Evolutionary conservation across 2,113 vertebrate genomes (phyloP).

Genomic region (Hemiscyllium ocellatum): DNA sequence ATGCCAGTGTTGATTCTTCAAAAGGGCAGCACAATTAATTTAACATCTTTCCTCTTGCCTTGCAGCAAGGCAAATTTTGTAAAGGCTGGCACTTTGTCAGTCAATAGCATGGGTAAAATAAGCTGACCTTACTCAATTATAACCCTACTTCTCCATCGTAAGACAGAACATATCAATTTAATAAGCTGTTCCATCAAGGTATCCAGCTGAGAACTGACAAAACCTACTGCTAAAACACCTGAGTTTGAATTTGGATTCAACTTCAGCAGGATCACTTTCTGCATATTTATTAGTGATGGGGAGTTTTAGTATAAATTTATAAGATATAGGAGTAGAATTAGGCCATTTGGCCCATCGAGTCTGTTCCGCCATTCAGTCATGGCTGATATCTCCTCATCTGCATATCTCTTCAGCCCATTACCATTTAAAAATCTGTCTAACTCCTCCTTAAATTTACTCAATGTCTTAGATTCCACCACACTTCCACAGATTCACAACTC

Average conservation of each 20-base stretch:
- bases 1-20: neutral
- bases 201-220: neutral
- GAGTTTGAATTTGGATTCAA: neutral
- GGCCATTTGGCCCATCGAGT: too few relatives aligned
- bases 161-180: neutral
- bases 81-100: neutral
- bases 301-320: neutral
- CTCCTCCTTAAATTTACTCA: too few relatives aligned
- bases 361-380: too few relatives aligned
- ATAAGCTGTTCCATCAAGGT: neutral
- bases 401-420: too few relatives aligned
- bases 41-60: neutral
- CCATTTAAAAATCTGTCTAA: too few relatives aligned
- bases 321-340: too few relatives aligned
- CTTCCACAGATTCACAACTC: too few relatives aligned
- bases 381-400: too few relatives aligned
- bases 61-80: neutral
- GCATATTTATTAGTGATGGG: neutral
- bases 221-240: neutral
- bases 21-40: neutral
- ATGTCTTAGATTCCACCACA: too few relatives aligned
- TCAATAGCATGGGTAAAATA: neutral
- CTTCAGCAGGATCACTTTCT: neutral
- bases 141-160: neutral
- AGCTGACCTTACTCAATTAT: neutral